Evolutionary conservation across 2,113 vertebrate species (phyloP), one percentile per base, ranked within the genome.

Genomic region (Shinisaurus crocodilurus): DNA sequence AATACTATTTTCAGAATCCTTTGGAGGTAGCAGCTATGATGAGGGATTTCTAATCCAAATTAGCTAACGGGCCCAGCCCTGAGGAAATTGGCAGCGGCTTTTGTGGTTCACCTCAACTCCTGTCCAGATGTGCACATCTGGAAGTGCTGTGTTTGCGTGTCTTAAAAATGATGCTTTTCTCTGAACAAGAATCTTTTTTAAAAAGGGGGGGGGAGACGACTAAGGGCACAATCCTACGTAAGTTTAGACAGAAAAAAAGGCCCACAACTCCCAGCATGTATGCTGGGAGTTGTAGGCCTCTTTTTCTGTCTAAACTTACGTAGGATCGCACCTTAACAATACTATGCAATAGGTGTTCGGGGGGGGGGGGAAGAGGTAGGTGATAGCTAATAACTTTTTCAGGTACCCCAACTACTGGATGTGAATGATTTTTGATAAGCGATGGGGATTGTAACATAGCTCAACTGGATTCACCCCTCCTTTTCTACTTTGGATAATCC

Each of bases 321-420:
- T n/a, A 94, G n/a, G n/a, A n/a, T n/a, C n/a, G n/a, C n/a, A n/a
- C n/a, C n/a, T 92, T 93, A 72, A 93, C 93, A 95, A 94, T 95
- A 96, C 96, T 96, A 96, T 96, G 96, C 95, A 96, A 96, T 96
- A 92, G 63, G 13, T 70, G 91, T 95, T 93, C 90, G 23, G 45
- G 27, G 43, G 93, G 94, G 94, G 95, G 91, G 60, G 60, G 16
- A 4, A 93, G 65, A 16, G 0, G 40, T 63, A 23, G 95, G 93
- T 89, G 82, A 91, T 90, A 79, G 90, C 88, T 91, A 94, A 85
- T 93, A 91, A 40, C 5, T 54, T 25, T 72, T 29, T 48, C 89
- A 92, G 92, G 87, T 91, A 82, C 20, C 15, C 48, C 72, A 89
- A 75, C 83, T 60, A 4, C 48, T 40, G 74, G 34, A 9, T 65